Base-by-base conservation (phyloP, 2,888 invertebrate species). In the Trichogramma dendrolimi region DNA sequence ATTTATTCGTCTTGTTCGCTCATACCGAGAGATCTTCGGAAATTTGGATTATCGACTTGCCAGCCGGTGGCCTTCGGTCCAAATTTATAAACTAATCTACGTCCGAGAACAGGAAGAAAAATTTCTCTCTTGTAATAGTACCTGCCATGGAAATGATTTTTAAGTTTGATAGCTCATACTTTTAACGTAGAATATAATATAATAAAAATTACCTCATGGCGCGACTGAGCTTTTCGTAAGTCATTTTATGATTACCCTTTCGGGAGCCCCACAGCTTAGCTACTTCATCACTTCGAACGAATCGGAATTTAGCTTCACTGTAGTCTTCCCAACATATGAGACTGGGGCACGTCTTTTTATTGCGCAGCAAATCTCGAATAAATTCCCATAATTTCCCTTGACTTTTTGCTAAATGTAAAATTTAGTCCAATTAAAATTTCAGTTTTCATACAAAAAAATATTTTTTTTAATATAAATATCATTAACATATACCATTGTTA, bases 281-380 rank as follows among this genome's bases (percentile, higher is more conserved):
- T 4, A 94, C 90, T 73, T 89, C 88, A 71, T 92, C 91, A 54
- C 91, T 92, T 71, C 92, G 88, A 8, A 93, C 90, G 72, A 95
- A 93, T 69, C 93, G 87, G 81, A 95, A 95, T 70, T 90, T 89
- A 6, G 93, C 94, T 69, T 88, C 86, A 42, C 87, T 84, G 72
- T 89, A 86, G 76, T 94, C 88, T 76, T 94, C 94, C 94, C 94
- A 94, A 76, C 90, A 88, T 71, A 94, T 92, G 67, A 92, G 84
- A 55, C 87, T 86, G 0, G 93, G 93, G 74, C 91, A 91, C 68
- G 88, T 89, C 64, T 85, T 82, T 4, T 87, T 85, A 75, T 92
- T 87, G 64, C 87, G 83, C 60, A 95, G 81, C 42, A 94, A 83
- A 75, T 93, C 90, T 67, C 91, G 83, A 70, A 94, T 87, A 78